These are phyloP conservation scores for Mesoligia furuncula DNA, from an alignment of 2,888 invertebrate species.

Conservation along the genomic window DNA sequence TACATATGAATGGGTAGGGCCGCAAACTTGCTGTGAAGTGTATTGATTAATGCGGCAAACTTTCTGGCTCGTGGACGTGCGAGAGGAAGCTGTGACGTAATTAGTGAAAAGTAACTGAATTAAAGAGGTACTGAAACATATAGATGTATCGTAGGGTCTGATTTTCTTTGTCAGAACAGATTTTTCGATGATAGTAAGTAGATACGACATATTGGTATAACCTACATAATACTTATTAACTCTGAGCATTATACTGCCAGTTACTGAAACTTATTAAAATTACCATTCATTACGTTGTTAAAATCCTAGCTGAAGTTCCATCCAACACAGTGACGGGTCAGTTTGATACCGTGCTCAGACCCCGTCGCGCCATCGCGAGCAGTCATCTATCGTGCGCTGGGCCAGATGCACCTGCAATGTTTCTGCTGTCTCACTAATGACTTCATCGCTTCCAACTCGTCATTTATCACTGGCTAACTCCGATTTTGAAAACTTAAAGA, in stretches of 20 bases:
- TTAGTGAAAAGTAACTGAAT: slow-evolving; percentile 8
- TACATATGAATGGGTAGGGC: slow-evolving; percentile 26
- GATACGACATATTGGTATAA: not conserved
- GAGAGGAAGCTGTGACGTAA: slow-evolving; percentile 6
- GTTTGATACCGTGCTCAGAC: slow-evolving; percentile 28
- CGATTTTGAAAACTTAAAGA: slow-evolving; percentile 29
- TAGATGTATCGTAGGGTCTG: too few relatives aligned
- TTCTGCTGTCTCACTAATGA: slow-evolving; percentile 27
- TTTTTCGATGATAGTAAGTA: not conserved
- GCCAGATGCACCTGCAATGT: slow-evolving; percentile 47
- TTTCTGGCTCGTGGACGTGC: slow-evolving; percentile 23
- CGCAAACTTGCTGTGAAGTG: slow-evolving; percentile 22
- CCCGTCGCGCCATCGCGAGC: slow-evolving; percentile 12
- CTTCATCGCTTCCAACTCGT: slow-evolving; percentile 38
- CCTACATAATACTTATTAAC: not conserved
- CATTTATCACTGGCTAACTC: slow-evolving; percentile 40
- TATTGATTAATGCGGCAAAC: slow-evolving; percentile 51
- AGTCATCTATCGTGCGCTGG: slow-evolving; percentile 45
- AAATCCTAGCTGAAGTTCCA: not conserved
- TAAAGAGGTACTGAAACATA: not conserved
- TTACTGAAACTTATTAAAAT: not conserved
- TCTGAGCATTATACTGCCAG: not conserved
- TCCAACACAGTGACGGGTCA: slow-evolving; percentile 16
- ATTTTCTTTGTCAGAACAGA: not conserved
- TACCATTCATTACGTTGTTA: not conserved